Percentiles rank a stretch among this genome's conserved stretches.
Evolutionary conservation across 2,113 vertebrate genomes (phyloP).

Genomic region (Eubucco bourcierii): DNA sequence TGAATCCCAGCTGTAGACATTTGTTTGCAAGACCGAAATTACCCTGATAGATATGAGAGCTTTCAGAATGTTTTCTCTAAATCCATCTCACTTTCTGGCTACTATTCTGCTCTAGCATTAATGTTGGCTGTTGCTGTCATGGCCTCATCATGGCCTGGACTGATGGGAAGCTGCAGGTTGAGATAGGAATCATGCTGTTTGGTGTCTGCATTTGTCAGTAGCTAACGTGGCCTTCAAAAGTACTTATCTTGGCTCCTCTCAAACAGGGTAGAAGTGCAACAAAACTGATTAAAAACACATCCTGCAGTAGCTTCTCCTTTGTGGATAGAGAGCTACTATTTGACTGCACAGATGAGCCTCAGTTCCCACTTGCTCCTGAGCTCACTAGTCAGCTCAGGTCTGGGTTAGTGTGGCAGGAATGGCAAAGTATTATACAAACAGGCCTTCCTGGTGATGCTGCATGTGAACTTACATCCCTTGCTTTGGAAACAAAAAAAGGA

Average conservation of each 20-base stretch:
- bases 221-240: background rate
- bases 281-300: background rate
- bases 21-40: background rate
- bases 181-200: background rate
- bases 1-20: background rate
- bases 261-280: background rate
- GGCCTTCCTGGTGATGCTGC: background rate
- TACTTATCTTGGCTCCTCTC: background rate
- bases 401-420: background rate
- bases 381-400: background rate
- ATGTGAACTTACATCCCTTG: background rate
- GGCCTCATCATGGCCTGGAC: background rate
- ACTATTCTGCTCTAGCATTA: background rate
- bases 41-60: background rate
- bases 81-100: background rate
- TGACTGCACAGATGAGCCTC: background rate
- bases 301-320: background rate
- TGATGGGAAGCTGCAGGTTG: background rate
- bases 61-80: background rate
- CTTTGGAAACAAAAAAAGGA: background rate
- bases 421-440: background rate
- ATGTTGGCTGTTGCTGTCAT: background rate
- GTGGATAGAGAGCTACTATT: background rate
- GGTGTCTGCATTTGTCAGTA: background rate
- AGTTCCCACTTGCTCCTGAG: background rate